phyloP scores from a whole-genome alignment of 1,140 invertebrate genomes.

The Linepithema humile region DNA sequence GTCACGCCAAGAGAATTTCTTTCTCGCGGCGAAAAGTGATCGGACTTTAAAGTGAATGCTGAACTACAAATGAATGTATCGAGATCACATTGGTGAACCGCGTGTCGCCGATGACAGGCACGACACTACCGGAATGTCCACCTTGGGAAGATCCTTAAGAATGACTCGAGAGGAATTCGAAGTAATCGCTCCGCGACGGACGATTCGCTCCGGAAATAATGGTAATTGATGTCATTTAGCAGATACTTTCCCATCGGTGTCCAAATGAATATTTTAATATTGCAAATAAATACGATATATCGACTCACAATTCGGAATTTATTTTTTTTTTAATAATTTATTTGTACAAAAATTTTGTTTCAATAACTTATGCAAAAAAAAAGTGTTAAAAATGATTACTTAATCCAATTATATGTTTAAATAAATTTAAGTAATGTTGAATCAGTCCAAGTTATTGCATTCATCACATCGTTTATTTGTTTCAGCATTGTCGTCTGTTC shows the following conservation, averaged over 20 bases:
- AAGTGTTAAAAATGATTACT: too few relatives aligned
- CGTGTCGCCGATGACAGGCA: constrained; percentile 1
- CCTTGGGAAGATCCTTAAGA: background rate
- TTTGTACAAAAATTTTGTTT: background rate
- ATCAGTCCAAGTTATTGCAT: too few relatives aligned
- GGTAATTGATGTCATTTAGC: constrained; percentile 30
- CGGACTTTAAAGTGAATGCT: constrained; percentile 13
- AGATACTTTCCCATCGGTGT: background rate
- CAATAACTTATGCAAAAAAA: too few relatives aligned
- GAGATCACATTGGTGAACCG: constrained; percentile 20
- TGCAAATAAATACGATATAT: background rate
- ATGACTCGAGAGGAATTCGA: background rate
- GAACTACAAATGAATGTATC: constrained; percentile 13
- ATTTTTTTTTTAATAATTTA: background rate
- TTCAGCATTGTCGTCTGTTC: too few relatives aligned
- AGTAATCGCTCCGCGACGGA: constrained; percentile 19
- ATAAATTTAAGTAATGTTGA: too few relatives aligned
- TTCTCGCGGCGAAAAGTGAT: background rate
- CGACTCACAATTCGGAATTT: background rate
- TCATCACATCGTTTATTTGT: too few relatives aligned
- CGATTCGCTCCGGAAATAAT: constrained; percentile 16
- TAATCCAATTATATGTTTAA: too few relatives aligned
- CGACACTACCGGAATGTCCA: background rate
- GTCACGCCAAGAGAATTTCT: too few relatives aligned
- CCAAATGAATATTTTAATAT: constrained; percentile 21